Base-by-base conservation (phyloP, 2,113 vertebrate species). In the Vidua chalybeata region DNA sequence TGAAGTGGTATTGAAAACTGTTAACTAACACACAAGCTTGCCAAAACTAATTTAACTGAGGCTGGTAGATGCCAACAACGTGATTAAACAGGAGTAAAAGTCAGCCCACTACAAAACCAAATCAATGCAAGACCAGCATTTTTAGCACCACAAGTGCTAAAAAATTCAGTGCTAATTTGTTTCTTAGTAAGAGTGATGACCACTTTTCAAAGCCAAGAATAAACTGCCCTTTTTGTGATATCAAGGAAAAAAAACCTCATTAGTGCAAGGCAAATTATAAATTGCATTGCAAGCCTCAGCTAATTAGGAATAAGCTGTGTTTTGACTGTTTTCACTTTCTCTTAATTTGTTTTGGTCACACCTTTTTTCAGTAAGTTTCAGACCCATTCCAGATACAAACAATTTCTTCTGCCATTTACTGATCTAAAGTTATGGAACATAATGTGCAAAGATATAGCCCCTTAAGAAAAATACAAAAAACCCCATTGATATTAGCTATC, bases 201-300 rank as follows among this genome's bases (percentile, higher is more conserved):
- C 73, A 84, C 7, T 92, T 91, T 81, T 22, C 39, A 91, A 89
- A 90, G 55, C n/a, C 48, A 84, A 84, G 76, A 94, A 87, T 64
- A 93, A 94, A 51, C 21, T 35, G 37, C 35, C 19, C 27, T 80
- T 95, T 86, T 72, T 11, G 6, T 79, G 48, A 26, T 62, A 67
- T 24, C 41, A 66, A 64, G 37, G 43, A 93, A 95, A 92, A 95
- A 88, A 35, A 84, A 80, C 11, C 30, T 87, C 62, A 39, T 52
- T 71, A 61, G 67, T 39, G 52, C n/a, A 80, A 89, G 46, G 45
- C 31, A 79, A 64, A 48, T 83, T 58, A 89, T 28, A 56, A 67
- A 39, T 37, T 54, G 15, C 43, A 61, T 37, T 79, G 52, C 74
- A 91, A 91, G n/a, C 10, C 49, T 63, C 52, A 4, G 0, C 5